Base-by-base conservation (phyloP, 2,797 vertebrate genomes). In the Chrysocyon brachyurus region DNA sequence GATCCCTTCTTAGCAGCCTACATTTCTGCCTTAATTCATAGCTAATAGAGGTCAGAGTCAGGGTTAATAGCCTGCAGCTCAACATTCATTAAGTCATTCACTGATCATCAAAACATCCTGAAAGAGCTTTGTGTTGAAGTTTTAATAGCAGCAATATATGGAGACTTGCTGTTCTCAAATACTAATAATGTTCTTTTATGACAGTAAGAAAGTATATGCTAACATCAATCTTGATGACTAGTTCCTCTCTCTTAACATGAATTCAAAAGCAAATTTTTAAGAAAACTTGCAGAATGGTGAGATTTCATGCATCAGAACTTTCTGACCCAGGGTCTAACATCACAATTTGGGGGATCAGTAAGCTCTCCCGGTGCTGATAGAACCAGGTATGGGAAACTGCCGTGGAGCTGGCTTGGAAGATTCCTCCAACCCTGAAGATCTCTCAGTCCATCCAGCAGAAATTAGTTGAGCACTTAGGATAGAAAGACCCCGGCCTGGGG, bases 21-120 rank as follows among this genome's bases (percentile, higher is more conserved):
- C 83, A 95, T 94, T 36, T 66, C 93, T 98, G 89, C 91, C 94
- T 98, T 98, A 98, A 98, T 97, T 98, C 96, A 98, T 82, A 90
- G 97, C 97, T 96, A 97, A 97, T 98, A 95, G 98, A 98, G 96
- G 91, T 98, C 97, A 86, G 94, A 94, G 84, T 95, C 96, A 96
- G 97, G 95, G 97, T 98, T 99, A 99, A 99, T 97, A 98, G 96
- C 94, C 95, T 98, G 87, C 95, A 98, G 97, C 88, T 98, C 95
- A 84, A 95, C 96, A 94, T 98, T 98, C 98, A 98, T 98, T 98
- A 98, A 98, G 97, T 97, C 96, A 97, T 90, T 97, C 97, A 79
- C 89, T 97, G 96, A 98, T 98, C 98, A 98, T 98, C 98, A 98
- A 98, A 97, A 98, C 94, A 95, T 96, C 96, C 97, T 97, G 94